Evolutionary conservation across 2,113 vertebrate species (phyloP).

Genomic region (Willisornis vidua): DNA sequence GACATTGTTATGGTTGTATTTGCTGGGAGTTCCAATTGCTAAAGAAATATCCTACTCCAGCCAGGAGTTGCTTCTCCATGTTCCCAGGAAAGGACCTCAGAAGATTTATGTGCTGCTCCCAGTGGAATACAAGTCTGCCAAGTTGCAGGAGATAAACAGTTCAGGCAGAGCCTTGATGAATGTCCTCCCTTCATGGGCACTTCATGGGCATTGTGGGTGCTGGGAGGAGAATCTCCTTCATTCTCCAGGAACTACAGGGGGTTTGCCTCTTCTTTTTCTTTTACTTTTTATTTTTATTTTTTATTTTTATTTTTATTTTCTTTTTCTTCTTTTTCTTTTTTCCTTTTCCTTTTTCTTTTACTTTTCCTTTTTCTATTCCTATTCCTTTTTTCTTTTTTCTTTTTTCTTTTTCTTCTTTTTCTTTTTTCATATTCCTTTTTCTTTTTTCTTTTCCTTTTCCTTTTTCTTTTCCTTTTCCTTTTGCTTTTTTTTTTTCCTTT

Average conservation of each 20-base stretch:
- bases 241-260: neutral
- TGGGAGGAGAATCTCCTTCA: neutral
- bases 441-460: no score
- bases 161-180: neutral
- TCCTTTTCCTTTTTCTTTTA: no score
- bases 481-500: no score
- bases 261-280: neutral
- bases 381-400: no score
- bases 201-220: no score
- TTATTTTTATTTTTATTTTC: no score
- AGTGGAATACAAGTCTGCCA: neutral
- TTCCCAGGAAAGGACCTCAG: neutral
- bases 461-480: no score
- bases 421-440: no score
- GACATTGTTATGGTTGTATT: neutral
- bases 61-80: neutral
- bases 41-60: neutral
- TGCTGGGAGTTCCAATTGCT: neutral
- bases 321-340: no score
- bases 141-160: neutral
- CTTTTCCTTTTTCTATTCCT: no score
- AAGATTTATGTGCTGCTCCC: neutral
- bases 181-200: neutral
- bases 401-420: no score
- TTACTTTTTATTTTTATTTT: no score